A percentile compares a stretch with the other conserved stretches of the same genome.
phyloP scores from a whole-genome alignment of 2,888 invertebrate genomes.

The Pandemis heparana region DNA sequence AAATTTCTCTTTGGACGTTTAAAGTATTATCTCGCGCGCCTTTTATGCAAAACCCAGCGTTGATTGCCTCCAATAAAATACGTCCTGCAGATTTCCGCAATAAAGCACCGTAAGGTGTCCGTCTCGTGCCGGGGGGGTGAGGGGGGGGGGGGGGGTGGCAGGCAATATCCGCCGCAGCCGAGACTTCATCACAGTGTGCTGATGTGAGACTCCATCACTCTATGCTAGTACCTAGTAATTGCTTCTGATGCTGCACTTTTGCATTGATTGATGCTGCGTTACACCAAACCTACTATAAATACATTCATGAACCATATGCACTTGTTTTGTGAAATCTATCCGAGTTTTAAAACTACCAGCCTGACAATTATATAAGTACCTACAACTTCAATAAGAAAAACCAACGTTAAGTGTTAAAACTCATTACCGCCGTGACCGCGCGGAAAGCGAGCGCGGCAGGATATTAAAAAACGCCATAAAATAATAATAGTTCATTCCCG shows the following conservation, averaged over 20 bases:
- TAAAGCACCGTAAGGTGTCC: conserved; percentile 28
- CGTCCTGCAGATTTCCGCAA: conserved; percentile 38
- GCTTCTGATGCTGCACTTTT: too few species aligned
- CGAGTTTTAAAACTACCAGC: neutral
- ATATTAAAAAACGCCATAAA: conserved; percentile 56
- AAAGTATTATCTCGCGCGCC: conserved; percentile 38
- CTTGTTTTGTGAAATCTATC: too few species aligned
- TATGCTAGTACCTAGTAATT: too few species aligned
- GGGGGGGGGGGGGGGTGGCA: conserved; percentile 7
- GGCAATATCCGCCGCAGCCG: conserved; percentile 50
- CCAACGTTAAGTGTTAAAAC: conserved; percentile 26
- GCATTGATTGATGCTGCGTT: too few species aligned
- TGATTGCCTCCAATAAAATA: conserved; percentile 42
- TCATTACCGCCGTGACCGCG: conserved; percentile 25
- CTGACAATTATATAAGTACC: neutral
- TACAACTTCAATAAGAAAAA: conserved; percentile 14
- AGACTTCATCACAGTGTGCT: neutral
- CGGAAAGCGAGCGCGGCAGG: conserved; percentile 38
- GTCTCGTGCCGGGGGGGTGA: conserved; percentile 1
- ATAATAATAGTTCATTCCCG: conserved; percentile 57
- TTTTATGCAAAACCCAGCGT: conserved; percentile 41
- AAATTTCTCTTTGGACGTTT: conserved; percentile 37
- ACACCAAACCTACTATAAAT: too few species aligned
- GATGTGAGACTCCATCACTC: too few species aligned
- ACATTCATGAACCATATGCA: too few species aligned